A percentile compares a stretch with the other conserved stretches of the same genome.
These are phyloP conservation scores for Ictalurus furcatus DNA, from an alignment of 2,113 vertebrate genomes.

Conservation along the genomic window DNA sequence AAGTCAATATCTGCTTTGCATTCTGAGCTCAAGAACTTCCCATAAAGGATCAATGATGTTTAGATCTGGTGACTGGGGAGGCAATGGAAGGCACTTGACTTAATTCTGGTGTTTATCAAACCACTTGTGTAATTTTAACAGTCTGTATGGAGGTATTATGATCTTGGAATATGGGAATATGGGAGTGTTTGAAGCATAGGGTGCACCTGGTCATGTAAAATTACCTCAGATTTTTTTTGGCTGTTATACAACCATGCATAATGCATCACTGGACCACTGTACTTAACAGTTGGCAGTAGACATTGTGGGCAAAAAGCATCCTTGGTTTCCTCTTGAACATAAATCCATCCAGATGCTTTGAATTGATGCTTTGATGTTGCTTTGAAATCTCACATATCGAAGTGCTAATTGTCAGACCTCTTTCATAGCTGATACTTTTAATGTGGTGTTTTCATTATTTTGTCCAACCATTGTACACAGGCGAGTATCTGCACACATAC, in stretches of 20 bases:
- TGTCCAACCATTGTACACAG: neutral
- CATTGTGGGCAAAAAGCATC: neutral
- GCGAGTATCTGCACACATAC: neutral
- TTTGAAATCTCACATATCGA: neutral
- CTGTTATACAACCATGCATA: constrained; percentile 4
- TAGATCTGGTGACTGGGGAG: neutral
- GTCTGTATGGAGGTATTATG: neutral
- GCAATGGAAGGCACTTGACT: neutral
- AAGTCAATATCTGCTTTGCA: constrained; percentile 10
- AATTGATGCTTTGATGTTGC: constrained; percentile 3
- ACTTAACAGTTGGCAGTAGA: neutral
- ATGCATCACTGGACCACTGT: neutral
- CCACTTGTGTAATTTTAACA: neutral
- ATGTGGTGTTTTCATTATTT: neutral
- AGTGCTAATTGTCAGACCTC: neutral
- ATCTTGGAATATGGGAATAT: neutral
- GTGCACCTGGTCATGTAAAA: constrained; percentile 11
- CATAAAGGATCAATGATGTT: neutral
- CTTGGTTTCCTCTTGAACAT: constrained; percentile 2
- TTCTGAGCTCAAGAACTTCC: neutral
- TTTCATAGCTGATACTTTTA: neutral
- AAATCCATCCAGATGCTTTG: constrained; percentile 5
- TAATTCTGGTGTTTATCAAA: constrained; percentile 2
- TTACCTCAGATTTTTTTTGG: neutral
- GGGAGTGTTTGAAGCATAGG: neutral